Base-by-base conservation (phyloP, 2,797 vertebrate species). In the Argyrosomus regius region DNA sequence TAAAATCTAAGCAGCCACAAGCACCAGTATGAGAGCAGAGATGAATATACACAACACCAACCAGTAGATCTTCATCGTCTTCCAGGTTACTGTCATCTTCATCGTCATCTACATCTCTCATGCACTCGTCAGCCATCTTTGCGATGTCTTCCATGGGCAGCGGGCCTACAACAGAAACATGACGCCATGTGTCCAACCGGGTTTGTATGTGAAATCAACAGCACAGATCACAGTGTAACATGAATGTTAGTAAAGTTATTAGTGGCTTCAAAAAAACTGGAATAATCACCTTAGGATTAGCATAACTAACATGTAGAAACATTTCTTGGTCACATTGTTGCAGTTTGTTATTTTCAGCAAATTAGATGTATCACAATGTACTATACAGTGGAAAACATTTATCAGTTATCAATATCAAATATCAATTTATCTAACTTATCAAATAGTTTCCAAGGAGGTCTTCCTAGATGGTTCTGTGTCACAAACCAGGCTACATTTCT, bases 71-170 rank as follows among this genome's bases (percentile, higher is more conserved):
- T 88, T 97, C 96, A 72, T 99, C 97, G 0, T 97, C 95, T 81
- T 98, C 98, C 70, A 98, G 80, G 68, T 95, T 91, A 17, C 75
- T 28, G 2, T 97, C 97, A 1, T 97, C 97, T 0, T 97, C 97
- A 14, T 97, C 95, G 17, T 96, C 97, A 18, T 97, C 96, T 70
- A 95, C 50, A 39, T 99, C 97, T 87, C 73, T 97, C 98, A 99
- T 97, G 80, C 98, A 99, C 70, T 96, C 97, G 0, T 97, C 96
- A 0, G 97, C 98, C 97, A 99, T 95, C 92, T 95, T 97, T 88
- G 96, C 96, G 3, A 99, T 99, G 82, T 98, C 96, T 59, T 97
- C 97, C 97, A 99, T 97, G n/a, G 98, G 97, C 84, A 99, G 86
- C 5, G 98, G 96, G 58, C 90, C 97, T 97, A 50, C 31, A 1